A percentile compares a stretch with the other conserved stretches of the same genome.
Evolutionary conservation across 2,888 invertebrate species (phyloP).

Genomic region (Aricia artaxerxes): DNA sequence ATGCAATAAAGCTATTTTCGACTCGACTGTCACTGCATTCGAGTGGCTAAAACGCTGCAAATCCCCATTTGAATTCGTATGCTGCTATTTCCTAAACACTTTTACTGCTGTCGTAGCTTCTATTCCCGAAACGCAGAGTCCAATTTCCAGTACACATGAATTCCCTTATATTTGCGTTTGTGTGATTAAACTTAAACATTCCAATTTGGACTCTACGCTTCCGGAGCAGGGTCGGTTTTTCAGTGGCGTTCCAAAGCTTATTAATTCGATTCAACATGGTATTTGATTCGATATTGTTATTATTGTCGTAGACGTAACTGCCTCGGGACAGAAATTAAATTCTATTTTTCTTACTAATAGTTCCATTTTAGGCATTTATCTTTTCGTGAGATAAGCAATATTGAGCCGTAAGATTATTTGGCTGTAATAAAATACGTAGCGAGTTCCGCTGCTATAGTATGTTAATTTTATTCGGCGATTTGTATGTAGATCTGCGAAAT

Average conservation of each 20-base stretch:
- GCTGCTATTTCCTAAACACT: background rate
- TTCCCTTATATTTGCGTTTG: slow-evolving; percentile 7
- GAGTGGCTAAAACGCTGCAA: slow-evolving; percentile 35
- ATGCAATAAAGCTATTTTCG: slow-evolving; percentile 38
- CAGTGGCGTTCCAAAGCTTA: slow-evolving; percentile 33
- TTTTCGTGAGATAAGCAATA: slow-evolving; percentile 23
- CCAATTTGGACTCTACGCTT: slow-evolving; percentile 33
- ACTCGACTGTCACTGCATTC: slow-evolving; percentile 36
- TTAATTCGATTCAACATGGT: slow-evolving; percentile 31
- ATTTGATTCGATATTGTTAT: slow-evolving; percentile 41
- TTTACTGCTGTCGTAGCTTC: background rate
- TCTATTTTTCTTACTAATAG: slow-evolving; percentile 40
- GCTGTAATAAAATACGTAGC: background rate
- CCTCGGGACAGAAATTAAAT: slow-evolving; percentile 38
- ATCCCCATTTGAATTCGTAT: slow-evolving; percentile 32
- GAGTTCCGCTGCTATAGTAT: background rate
- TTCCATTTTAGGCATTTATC: slow-evolving; percentile 34
- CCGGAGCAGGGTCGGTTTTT: slow-evolving; percentile 32
- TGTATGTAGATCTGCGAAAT: slow-evolving; percentile 19
- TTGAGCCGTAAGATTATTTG: slow-evolving; percentile 15
- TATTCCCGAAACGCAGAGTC: slow-evolving; percentile 4
- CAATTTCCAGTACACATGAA: background rate
- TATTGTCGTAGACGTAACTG: slow-evolving; percentile 39
- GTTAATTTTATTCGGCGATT: slow-evolving; percentile 28
- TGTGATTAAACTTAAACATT: slow-evolving; percentile 13